Conservation (phyloP, 2,797 vertebrate species). For the Synaphobranchus kaupii region DNA sequence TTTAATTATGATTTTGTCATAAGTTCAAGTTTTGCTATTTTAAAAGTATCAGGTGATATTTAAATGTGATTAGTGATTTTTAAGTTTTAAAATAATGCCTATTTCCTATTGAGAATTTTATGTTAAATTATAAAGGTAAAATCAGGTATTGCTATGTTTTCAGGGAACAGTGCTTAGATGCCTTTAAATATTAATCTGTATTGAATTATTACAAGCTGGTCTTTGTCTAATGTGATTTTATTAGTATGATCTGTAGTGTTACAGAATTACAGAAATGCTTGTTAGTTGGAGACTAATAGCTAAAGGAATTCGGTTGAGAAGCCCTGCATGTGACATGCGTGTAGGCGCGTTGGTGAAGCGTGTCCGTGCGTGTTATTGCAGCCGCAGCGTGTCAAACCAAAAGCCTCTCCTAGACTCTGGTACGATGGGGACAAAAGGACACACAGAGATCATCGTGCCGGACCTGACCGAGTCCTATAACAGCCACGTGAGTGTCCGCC, state of each 20-base stretch:
- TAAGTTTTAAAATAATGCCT: neutral
- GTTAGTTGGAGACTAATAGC: neutral
- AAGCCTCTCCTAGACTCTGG: slow-evolving; percentile 94
- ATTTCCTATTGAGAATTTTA: too few relatives aligned
- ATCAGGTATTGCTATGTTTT: neutral
- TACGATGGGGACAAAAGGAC: slow-evolving; percentile 99
- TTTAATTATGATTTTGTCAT: too few relatives aligned
- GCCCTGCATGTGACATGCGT: neutral
- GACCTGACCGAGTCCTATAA: slow-evolving; percentile 96
- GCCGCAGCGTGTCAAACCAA: slow-evolving; percentile 92
- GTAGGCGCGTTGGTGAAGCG: neutral
- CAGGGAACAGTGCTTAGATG: neutral
- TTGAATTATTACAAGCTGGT: neutral
- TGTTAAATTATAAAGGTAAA: too few relatives aligned
- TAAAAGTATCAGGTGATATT: neutral
- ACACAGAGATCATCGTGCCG: slow-evolving; percentile 94
- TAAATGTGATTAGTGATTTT: neutral
- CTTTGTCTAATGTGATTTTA: neutral
- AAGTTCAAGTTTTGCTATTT: neutral
- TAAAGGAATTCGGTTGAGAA: neutral
- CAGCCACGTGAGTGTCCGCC: slow-evolving; percentile 86
- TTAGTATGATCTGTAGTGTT: neutral
- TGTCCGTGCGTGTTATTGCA: slow-evolving; percentile 55
- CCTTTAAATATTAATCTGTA: neutral
- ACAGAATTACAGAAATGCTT: neutral